These are phyloP conservation scores for Miltochrista miniata DNA, from an alignment of 2,888 invertebrate genomes.

Conservation along the genomic window DNA sequence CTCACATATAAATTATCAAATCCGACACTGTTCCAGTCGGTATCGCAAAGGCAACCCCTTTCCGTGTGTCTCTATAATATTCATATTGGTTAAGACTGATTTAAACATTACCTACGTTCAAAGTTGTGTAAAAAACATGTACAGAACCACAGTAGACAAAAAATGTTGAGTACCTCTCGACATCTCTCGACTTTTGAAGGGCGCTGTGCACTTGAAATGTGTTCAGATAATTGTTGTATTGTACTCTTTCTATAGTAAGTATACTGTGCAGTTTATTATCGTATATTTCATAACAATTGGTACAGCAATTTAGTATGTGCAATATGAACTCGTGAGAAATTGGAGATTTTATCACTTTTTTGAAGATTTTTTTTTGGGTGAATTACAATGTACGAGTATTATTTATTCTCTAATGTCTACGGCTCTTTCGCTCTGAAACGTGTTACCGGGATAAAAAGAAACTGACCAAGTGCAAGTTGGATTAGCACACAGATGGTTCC, in stretches of 20 bases:
- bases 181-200: slow-evolving; percentile 10
- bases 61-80: too few relatives aligned
- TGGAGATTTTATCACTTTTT: neutral
- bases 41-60: too few relatives aligned
- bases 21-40: too few relatives aligned
- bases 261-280: slow-evolving; percentile 17
- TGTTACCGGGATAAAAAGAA: too few relatives aligned
- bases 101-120: too few relatives aligned
- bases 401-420: too few relatives aligned
- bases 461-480: too few relatives aligned
- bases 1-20: too few relatives aligned
- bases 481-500: too few relatives aligned
- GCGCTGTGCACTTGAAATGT: slow-evolving; percentile 15
- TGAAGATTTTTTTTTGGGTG: neutral
- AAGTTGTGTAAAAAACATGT: neutral
- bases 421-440: too few relatives aligned
- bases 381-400: neutral
- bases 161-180: slow-evolving; percentile 8
- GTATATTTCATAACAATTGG: slow-evolving; percentile 8
- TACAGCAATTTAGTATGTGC: neutral
- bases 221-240: slow-evolving; percentile 28
- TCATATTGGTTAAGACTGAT: too few relatives aligned
- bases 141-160: slow-evolving; percentile 18
- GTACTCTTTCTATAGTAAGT: slow-evolving; percentile 10
- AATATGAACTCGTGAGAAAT: slow-evolving; percentile 13